These are phyloP conservation scores for Leptinotarsa rubiginosa DNA, from an alignment of 2,888 invertebrate species.

Conservation along the genomic window DNA sequence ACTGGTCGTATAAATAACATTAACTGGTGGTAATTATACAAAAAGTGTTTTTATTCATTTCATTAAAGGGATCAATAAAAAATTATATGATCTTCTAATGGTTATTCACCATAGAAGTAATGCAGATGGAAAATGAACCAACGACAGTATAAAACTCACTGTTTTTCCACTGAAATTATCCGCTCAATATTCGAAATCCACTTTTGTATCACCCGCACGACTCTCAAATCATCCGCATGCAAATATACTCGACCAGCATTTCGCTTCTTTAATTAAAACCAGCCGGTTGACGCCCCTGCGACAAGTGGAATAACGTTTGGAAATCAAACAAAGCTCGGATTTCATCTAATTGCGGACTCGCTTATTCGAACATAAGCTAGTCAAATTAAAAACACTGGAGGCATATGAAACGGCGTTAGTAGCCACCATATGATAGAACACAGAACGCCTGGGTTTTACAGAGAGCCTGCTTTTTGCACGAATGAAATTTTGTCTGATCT, in stretches of 20 bases:
- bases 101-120: too few relatives aligned
- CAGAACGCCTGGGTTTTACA: slow-evolving; percentile 28
- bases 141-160: not conserved
- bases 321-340: slow-evolving; percentile 36
- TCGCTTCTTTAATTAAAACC: slow-evolving; percentile 24
- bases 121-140: too few relatives aligned
- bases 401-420: slow-evolving; percentile 54
- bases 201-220: not conserved
- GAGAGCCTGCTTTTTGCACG: slow-evolving; percentile 18
- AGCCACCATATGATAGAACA: slow-evolving; percentile 44
- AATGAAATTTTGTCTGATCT: slow-evolving; percentile 25
- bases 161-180: not conserved
- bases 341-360: slow-evolving; percentile 30
- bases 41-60: too few relatives aligned
- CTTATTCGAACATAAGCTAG: slow-evolving; percentile 31
- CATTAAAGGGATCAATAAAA: too few relatives aligned
- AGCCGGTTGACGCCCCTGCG: slow-evolving; percentile 13
- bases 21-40: too few relatives aligned
- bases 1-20: too few relatives aligned
- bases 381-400: slow-evolving; percentile 56
- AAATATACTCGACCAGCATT: not conserved
- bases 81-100: too few relatives aligned
- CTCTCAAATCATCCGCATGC: not conserved
- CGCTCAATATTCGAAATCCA: not conserved
- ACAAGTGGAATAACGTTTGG: slow-evolving; percentile 33